Conservation (phyloP, 2,113 vertebrate species). For the Amblyopsis rosae region DNA sequence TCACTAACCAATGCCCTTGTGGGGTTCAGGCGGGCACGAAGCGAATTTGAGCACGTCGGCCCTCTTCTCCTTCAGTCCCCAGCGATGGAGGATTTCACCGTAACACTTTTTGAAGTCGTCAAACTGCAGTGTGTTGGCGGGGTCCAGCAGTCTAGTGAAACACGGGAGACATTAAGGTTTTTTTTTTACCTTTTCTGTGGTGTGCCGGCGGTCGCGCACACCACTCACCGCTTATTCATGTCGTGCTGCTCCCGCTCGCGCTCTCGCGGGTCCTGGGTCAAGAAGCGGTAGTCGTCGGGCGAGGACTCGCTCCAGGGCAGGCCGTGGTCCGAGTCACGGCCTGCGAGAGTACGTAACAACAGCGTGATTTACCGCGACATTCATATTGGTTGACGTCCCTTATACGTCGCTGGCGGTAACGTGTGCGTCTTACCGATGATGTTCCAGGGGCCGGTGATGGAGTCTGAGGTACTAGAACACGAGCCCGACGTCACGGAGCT, state of each 20-base stretch:
- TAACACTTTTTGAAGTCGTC: constrained; percentile 99
- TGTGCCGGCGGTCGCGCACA: not conserved
- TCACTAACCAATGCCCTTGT: constrained; percentile 90
- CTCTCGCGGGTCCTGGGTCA: constrained; percentile 86
- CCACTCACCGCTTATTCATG: constrained; percentile 89
- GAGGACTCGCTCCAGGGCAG: constrained; percentile 89
- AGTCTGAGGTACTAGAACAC: constrained; percentile 93
- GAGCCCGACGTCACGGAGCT: constrained; percentile 83
- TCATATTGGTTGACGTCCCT: too few species aligned
- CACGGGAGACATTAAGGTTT: not conserved
- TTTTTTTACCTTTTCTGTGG: not conserved
- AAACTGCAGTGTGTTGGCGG: constrained; percentile 90
- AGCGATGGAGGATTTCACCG: constrained; percentile 94
- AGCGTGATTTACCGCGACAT: too few species aligned
- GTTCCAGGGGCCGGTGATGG: constrained; percentile 85
- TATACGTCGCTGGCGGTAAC: not conserved
- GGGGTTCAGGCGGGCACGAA: constrained; percentile 92
- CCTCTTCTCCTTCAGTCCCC: constrained; percentile 92
- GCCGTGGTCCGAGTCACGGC: constrained; percentile 82
- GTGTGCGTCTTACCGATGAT: constrained; percentile 82
- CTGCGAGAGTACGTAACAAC: constrained; percentile 54
- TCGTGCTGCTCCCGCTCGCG: constrained; percentile 94
- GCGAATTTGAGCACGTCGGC: constrained; percentile 96
- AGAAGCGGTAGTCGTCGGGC: constrained; percentile 87
- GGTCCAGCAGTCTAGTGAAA: constrained; percentile 85